A percentile compares a stretch with the other conserved stretches of the same genome.
phyloP scores from a whole-genome alignment of 2,888 invertebrate genomes.

The Hesperia comma region DNA sequence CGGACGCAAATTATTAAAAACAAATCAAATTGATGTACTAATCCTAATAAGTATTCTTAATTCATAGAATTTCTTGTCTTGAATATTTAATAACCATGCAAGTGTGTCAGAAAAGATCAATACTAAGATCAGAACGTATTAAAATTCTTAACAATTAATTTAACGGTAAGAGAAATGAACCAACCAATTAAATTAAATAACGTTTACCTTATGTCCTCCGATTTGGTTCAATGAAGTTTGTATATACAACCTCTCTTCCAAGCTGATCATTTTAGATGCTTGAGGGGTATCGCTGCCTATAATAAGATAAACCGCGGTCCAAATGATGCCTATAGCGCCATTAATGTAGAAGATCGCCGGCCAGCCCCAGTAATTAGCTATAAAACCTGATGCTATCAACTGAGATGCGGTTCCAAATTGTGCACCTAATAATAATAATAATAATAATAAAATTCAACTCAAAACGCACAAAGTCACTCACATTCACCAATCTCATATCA shows the following conservation, averaged over 20 bases:
- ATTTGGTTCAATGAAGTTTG: constrained; percentile 67
- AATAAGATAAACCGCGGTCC: constrained; percentile 82
- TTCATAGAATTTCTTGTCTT: too few relatives aligned
- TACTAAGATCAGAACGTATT: too few relatives aligned
- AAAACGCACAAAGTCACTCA: too few relatives aligned
- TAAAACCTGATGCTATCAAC: constrained; percentile 86
- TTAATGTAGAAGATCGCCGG: constrained; percentile 88
- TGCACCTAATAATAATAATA: constrained; percentile 74
- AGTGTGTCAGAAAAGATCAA: too few relatives aligned
- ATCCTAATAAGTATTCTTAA: too few relatives aligned
- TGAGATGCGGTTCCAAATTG: constrained; percentile 89
- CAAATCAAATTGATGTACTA: too few relatives aligned
- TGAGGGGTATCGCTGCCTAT: constrained; percentile 86
- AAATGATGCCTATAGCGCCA: constrained; percentile 83
- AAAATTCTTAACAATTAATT: too few relatives aligned
- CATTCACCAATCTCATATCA: too few relatives aligned
- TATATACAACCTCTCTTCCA: constrained; percentile 86
- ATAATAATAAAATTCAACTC: too few relatives aligned
- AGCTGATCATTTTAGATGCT: constrained; percentile 79
- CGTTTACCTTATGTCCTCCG: constrained; percentile 51
- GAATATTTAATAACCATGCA: too few relatives aligned
- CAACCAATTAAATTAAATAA: constrained; percentile 6
- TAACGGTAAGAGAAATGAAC: too few relatives aligned
- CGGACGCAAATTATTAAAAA: too few relatives aligned
- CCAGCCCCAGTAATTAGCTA: constrained; percentile 87